phyloP scores from a whole-genome alignment of 2,797 vertebrate genomes.

The Zonotrichia albicollis region DNA sequence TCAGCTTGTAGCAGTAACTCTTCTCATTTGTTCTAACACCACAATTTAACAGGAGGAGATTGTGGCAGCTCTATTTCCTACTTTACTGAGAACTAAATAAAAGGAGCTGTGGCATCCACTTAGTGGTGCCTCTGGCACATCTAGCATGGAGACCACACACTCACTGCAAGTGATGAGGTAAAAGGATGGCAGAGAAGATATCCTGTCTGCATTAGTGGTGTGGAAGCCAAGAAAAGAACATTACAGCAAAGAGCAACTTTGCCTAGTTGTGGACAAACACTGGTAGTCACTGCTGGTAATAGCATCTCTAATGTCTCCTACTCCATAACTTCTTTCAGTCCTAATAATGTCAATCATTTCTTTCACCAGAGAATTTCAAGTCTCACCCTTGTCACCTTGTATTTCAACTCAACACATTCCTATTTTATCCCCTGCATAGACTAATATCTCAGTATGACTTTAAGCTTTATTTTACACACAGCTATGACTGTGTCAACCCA shows the following conservation, averaged over 20 bases:
- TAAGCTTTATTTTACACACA: constrained; percentile 1
- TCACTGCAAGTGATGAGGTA: neutral
- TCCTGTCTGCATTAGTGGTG: neutral
- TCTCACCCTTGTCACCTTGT: neutral
- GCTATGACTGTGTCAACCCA: neutral
- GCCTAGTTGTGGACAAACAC: neutral
- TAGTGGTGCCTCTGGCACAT: neutral
- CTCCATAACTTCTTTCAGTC: neutral
- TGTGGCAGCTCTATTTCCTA: neutral
- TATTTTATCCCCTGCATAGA: neutral
- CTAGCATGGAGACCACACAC: fast-evolving
- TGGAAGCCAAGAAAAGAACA: neutral
- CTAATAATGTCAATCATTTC: neutral
- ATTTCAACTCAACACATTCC: neutral
- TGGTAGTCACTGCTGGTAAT: neutral
- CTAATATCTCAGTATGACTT: neutral
- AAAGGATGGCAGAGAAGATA: neutral
- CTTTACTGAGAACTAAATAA: neutral
- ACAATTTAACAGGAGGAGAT: neutral
- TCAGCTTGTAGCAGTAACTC: neutral
- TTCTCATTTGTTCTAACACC: neutral
- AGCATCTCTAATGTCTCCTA: neutral
- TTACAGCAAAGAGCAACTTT: neutral
- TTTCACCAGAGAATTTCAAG: neutral
- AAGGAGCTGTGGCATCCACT: neutral